Evolutionary conservation across 2,113 vertebrate species (phyloP).

Genomic region (Pleuronectes platessa): DNA sequence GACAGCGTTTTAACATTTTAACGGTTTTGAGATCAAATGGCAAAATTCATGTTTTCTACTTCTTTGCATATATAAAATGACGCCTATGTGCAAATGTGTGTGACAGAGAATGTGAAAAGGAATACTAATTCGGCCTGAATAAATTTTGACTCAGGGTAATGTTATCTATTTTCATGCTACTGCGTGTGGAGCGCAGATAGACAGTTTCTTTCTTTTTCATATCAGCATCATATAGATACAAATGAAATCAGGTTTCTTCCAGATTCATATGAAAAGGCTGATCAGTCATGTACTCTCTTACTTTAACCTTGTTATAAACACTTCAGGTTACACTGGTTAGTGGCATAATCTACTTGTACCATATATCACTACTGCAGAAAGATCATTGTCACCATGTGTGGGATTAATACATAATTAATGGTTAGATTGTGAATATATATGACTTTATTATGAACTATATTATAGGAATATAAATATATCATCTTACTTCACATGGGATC

Average conservation of each 20-base stretch:
- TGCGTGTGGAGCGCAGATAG: no score
- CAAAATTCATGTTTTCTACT: slow-evolving; percentile 65
- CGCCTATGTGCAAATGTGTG: slow-evolving; percentile 15
- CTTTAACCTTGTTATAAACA: no score
- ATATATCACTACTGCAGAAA: not conserved
- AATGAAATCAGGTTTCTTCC: no score
- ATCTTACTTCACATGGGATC: no score
- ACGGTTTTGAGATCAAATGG: slow-evolving; percentile 65
- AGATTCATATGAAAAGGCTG: not conserved
- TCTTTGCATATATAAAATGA: slow-evolving; percentile 58
- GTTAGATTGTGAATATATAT: slow-evolving; percentile 1
- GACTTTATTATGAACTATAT: not conserved
- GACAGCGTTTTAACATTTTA: slow-evolving; percentile 56
- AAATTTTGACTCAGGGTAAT: slow-evolving; percentile 23
- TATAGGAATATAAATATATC: not conserved
- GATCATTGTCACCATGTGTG: not conserved
- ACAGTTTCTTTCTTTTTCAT: no score
- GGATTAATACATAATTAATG: slow-evolving; percentile 22
- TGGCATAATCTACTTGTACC: no score
- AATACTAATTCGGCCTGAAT: slow-evolving; percentile 13
- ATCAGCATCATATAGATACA: no score
- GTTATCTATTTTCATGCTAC: not conserved
- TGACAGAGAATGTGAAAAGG: slow-evolving; percentile 9
- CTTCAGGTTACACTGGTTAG: no score
- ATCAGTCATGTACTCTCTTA: not conserved